phyloP scores from a whole-genome alignment of 2,113 vertebrate genomes.

The Chamaetylas fuelleborni region DNA sequence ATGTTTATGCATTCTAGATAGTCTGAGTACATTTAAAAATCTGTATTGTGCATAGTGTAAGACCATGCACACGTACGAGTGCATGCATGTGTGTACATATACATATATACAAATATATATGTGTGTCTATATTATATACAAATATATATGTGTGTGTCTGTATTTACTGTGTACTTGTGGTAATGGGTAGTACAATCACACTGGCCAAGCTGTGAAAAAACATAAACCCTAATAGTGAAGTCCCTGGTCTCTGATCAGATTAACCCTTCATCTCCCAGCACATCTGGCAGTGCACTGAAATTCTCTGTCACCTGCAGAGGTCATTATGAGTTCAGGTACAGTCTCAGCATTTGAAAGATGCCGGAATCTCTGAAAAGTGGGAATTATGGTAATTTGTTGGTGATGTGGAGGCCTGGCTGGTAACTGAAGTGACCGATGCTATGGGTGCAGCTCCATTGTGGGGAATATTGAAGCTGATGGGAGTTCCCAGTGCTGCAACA shows the following conservation, averaged over 20 bases:
- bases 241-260: not conserved
- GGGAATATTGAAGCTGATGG: not conserved
- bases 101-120: not conserved
- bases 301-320: not conserved
- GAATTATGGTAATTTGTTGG: not conserved
- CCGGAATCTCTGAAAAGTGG: not conserved
- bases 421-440: slow-evolving; percentile 11
- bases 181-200: not conserved
- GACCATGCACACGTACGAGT: not conserved
- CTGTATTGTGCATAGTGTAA: not conserved
- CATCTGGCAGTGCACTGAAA: not conserved
- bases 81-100: not conserved
- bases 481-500: not conserved
- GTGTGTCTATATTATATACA: not conserved
- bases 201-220: not conserved
- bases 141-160: not conserved
- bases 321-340: not conserved
- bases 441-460: not conserved
- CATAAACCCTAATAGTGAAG: not conserved
- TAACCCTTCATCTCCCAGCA: not conserved
- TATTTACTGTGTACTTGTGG: not conserved
- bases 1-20: not conserved
- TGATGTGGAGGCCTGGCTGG: not conserved
- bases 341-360: not conserved
- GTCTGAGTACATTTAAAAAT: not conserved